These are phyloP conservation scores for Drosophila meridionalis DNA, from an alignment of 2,888 invertebrate genomes.

Conservation along the genomic window DNA sequence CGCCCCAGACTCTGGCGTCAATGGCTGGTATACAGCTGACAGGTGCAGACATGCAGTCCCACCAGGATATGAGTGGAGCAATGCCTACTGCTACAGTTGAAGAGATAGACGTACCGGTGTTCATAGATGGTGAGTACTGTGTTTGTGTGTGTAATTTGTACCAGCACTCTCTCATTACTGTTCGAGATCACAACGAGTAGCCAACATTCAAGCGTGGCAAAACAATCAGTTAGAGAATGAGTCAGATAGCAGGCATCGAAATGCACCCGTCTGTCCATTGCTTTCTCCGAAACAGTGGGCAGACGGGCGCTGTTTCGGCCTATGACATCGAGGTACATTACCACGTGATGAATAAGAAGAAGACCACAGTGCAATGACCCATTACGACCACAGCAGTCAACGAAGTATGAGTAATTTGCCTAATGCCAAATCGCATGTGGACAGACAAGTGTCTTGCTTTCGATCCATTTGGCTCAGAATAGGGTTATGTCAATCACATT, in stretches of 20 bases:
- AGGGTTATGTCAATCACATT: conserved; percentile 4
- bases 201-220: conserved; percentile 27
- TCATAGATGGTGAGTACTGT: conserved; percentile 85
- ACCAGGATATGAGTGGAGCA: conserved; percentile 84
- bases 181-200: conserved; percentile 33
- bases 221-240: conserved; percentile 75
- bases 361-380: conserved; percentile 84
- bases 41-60: conserved; percentile 79
- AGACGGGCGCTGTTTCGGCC: conserved; percentile 52
- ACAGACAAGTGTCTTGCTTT: not conserved
- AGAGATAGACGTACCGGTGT: conserved; percentile 84
- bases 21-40: conserved; percentile 83
- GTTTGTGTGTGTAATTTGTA: conserved; percentile 76
- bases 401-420: conserved; percentile 28
- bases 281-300: not conserved
- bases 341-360: conserved; percentile 58
- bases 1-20: conserved; percentile 74
- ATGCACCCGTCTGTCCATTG: not conserved
- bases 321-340: conserved; percentile 76
- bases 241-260: conserved; percentile 72
- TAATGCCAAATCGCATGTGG: conserved; percentile 3
- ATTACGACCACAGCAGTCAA: conserved; percentile 59
- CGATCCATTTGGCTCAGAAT: conserved; percentile 8
- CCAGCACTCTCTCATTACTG: conserved; percentile 80
- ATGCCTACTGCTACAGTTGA: conserved; percentile 85